phyloP scores from a whole-genome alignment of 1,140 invertebrate species.

The Triops cancriformis region DNA sequence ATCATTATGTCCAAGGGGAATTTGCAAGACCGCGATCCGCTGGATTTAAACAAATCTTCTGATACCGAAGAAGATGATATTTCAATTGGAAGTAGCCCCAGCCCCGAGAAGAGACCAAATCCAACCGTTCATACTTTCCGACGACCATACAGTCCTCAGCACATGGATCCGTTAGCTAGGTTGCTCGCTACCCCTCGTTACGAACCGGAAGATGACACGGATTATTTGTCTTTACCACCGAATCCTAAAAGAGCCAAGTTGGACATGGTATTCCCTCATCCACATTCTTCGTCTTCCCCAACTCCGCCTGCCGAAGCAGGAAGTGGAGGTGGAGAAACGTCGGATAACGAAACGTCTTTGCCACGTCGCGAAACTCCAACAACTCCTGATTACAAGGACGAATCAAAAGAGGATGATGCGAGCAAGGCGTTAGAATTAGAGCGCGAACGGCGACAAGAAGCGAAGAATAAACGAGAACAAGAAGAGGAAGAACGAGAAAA shows the following conservation, averaged over 20 bases:
- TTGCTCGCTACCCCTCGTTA: conserved; percentile 27
- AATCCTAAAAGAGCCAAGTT: conserved; percentile 17
- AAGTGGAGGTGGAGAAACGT: background rate
- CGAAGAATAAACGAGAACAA: conserved; percentile 68
- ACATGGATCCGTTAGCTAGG: conserved; percentile 26
- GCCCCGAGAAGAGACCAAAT: background rate
- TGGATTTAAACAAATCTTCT: background rate
- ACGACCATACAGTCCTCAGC: conserved; percentile 11
- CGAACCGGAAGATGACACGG: conserved; percentile 21
- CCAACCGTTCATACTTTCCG: background rate
- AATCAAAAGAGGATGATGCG: conserved; percentile 14
- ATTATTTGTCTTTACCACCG: conserved; percentile 15
- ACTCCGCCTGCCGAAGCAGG: background rate
- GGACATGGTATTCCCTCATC: conserved; percentile 17
- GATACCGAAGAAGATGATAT: background rate
- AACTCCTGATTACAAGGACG: conserved; percentile 19
- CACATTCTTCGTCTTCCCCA: background rate
- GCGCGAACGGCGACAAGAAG: conserved; percentile 38
- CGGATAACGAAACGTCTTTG: conserved; percentile 16
- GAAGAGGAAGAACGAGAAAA: conserved; percentile 84
- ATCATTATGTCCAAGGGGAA: background rate
- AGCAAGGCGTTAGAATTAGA: background rate
- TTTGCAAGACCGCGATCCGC: background rate
- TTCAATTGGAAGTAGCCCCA: background rate
- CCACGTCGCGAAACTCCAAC: background rate